Conservation (phyloP, 53 echinoderm and acorn worm species). For the Antedon mediterranea region DNA sequence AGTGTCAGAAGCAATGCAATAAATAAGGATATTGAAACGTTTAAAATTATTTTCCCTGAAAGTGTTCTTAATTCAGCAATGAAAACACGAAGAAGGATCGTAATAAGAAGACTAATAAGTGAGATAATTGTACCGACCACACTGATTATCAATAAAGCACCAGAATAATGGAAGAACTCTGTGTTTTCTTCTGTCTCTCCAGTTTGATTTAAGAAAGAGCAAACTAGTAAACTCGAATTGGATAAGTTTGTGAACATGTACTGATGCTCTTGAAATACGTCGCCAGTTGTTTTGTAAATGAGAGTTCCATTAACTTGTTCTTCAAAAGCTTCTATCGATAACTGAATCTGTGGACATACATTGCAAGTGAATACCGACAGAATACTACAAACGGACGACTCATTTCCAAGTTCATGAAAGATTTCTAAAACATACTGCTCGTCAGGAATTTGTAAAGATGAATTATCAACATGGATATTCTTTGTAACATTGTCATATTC, state of each 20-base stretch:
- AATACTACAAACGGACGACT: background rate
- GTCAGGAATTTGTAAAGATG: background rate
- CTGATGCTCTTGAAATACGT: background rate
- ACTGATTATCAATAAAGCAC: background rate
- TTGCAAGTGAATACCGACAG: background rate
- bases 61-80: slow-evolving; percentile 2
- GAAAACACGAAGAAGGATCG: background rate
- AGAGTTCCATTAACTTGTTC: background rate
- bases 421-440: background rate
- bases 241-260: background rate
- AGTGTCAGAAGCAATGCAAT: background rate
- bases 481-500: background rate
- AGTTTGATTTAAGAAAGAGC: background rate
- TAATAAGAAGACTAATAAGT: background rate
- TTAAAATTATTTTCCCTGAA: slow-evolving; percentile 3
- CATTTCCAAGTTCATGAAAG: background rate
- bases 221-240: background rate
- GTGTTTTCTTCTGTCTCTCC: background rate
- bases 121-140: background rate
- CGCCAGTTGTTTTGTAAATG: background rate
- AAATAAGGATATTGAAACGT: background rate
- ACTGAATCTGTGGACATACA: background rate
- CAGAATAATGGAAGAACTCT: background rate
- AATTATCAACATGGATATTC: background rate
- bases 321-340: background rate